Conservation (phyloP, 2,888 invertebrate genomes). For the Congeria kusceri region DNA sequence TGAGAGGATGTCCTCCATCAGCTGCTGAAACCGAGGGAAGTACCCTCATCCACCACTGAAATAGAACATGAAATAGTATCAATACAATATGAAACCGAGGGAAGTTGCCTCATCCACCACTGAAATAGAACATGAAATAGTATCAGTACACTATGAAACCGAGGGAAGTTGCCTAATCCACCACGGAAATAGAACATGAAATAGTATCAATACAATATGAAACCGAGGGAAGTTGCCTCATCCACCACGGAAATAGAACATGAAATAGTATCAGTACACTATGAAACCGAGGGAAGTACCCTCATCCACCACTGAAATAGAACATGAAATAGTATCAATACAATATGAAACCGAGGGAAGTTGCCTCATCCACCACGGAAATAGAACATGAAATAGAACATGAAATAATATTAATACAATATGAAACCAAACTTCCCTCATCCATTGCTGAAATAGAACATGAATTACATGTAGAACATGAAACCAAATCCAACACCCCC, state of each 20-base stretch:
- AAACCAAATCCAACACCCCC: conserved; percentile 83
- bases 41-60: conserved; percentile 90
- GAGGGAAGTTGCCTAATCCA: conserved; percentile 89
- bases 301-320: conserved; percentile 72
- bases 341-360: too few relatives aligned
- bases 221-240: conserved; percentile 83
- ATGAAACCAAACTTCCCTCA: conserved; percentile 90
- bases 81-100: conserved; percentile 88
- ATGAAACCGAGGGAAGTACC: conserved; percentile 89
- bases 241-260: conserved; percentile 2
- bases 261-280: conserved; percentile 78
- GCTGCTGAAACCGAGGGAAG: conserved; percentile 88
- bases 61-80: conserved; percentile 33
- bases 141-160: conserved; percentile 89
- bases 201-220: not conserved
- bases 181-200: conserved; percentile 86
- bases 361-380: too few relatives aligned
- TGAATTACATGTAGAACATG: conserved; percentile 8
- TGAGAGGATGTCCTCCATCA: conserved; percentile 87
- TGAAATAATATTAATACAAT: too few relatives aligned
- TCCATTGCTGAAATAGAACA: conserved; percentile 87
- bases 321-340: too few relatives aligned
- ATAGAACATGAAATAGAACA: conserved; percentile 82
- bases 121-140: conserved; percentile 85
- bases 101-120: conserved; percentile 90